Evolutionary conservation across 2,113 vertebrate genomes (phyloP), one percentile per base, ranked within the genome.

Genomic region (Pogonocichla stellata): DNA sequence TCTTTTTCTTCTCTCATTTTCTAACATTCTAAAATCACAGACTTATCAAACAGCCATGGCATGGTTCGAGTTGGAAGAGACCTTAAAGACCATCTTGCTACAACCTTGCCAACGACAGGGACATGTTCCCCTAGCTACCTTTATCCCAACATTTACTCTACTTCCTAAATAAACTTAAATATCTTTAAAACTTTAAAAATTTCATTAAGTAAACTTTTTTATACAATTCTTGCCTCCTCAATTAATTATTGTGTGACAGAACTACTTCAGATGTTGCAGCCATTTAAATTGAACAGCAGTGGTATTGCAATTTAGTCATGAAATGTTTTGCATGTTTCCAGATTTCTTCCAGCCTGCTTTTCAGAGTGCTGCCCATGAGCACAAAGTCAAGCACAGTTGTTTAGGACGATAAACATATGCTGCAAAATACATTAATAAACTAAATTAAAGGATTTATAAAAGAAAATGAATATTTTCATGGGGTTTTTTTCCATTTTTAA

Each of bases 101-200:
- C 38, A n/a, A 20, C 7, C 8, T 42, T 58, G 33, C 26, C 51
- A 36, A 0, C 0, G 51, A 29, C 4, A n/a, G 14, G 8, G 23
- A 66, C 53, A 29, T 8, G 5, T 19, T 29, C 12, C 36, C 18
- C 50, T 56, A 70, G 12, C 9, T 47, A 42, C 14, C 14, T 62
- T 85, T 61, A 67, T 9, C n/a, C 71, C n/a, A 75, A 50, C 4
- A 53, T 40, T 51, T 40, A 58, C 24, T 85, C 45, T 5, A 65
- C 12, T 74, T 86, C 36, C 66, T 51, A 69, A 80, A 60, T 25
- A 87, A 86, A 86, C 4, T 33, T 19, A 58, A 64, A 36, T 60
- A 61, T 54, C 13, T 36, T 6, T n/a, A 58, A 54, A 47, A 70
- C 6, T 22, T 47, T 38, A 1, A 95, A 80, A 60, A 43, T 33